Conservation (phyloP, 1,140 invertebrate species). For the Hirudo medicinalis region DNA sequence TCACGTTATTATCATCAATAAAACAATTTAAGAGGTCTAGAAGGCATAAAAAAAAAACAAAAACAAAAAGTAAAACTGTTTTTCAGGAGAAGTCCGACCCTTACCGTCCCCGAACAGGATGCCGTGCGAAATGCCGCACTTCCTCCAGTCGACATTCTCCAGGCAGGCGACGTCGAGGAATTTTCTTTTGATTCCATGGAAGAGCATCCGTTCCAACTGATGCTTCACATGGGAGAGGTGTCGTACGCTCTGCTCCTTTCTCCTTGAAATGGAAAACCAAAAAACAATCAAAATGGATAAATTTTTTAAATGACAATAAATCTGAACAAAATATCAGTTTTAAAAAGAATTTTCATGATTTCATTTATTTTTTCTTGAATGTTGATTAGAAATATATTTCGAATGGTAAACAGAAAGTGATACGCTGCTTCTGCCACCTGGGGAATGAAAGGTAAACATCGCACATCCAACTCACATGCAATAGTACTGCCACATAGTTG, state of each 20-base stretch:
- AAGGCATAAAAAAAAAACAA: neutral
- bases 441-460: too few species aligned
- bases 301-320: neutral
- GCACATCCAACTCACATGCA: conserved; percentile 6
- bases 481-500: conserved; percentile 10
- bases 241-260: neutral
- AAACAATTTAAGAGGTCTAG: neutral
- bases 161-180: conserved; percentile 32
- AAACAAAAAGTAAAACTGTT: too few species aligned
- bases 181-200: conserved; percentile 31
- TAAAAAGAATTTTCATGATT: too few species aligned
- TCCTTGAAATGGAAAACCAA: neutral
- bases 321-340: neutral
- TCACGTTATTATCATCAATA: neutral
- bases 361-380: too few species aligned
- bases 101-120: conserved; percentile 35
- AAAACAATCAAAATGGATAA: neutral
- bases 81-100: neutral
- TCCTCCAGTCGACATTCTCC: conserved; percentile 35
- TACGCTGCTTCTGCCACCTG: too few species aligned
- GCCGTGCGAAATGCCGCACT: conserved; percentile 35
- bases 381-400: too few species aligned
- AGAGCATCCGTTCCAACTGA: conserved; percentile 28
- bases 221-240: too few species aligned
- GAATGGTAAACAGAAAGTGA: too few species aligned